A percentile compares a stretch with the other conserved stretches of the same genome.
Evolutionary conservation across 2,888 invertebrate species (phyloP).

Genomic region (Abrostola tripartita): DNA sequence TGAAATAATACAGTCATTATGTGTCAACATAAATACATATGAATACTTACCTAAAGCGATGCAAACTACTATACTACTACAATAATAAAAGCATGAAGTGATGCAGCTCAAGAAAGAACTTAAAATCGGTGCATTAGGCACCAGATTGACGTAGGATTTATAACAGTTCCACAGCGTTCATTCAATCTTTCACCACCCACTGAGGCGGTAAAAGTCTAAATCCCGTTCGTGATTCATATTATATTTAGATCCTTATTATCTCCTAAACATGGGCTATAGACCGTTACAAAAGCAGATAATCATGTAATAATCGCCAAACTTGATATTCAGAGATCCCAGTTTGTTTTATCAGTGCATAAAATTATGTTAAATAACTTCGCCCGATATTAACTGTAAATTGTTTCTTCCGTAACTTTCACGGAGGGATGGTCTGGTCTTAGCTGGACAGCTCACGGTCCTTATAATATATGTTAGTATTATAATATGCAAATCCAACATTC

Average conservation of each 20-base stretch:
- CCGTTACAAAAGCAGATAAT: no score
- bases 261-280: no score
- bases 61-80: background rate
- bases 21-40: no score
- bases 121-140: slow-evolving; percentile 7
- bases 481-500: background rate
- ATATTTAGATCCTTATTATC: slow-evolving; percentile 8
- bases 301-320: no score
- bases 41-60: no score
- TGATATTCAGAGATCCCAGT: background rate
- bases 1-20: no score
- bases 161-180: slow-evolving; percentile 45
- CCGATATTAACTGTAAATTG: background rate
- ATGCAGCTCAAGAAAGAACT: slow-evolving; percentile 7
- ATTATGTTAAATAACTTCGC: background rate
- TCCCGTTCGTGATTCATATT: slow-evolving; percentile 38
- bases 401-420: background rate
- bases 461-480: background rate
- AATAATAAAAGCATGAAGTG: slow-evolving; percentile 2
- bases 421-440: background rate
- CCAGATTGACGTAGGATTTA: slow-evolving; percentile 44
- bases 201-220: slow-evolving; percentile 44
- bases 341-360: background rate
- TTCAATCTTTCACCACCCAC: slow-evolving; percentile 50
- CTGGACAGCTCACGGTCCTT: background rate